phyloP scores from a whole-genome alignment of 1,140 invertebrate species.

The Bombus waltoni region DNA sequence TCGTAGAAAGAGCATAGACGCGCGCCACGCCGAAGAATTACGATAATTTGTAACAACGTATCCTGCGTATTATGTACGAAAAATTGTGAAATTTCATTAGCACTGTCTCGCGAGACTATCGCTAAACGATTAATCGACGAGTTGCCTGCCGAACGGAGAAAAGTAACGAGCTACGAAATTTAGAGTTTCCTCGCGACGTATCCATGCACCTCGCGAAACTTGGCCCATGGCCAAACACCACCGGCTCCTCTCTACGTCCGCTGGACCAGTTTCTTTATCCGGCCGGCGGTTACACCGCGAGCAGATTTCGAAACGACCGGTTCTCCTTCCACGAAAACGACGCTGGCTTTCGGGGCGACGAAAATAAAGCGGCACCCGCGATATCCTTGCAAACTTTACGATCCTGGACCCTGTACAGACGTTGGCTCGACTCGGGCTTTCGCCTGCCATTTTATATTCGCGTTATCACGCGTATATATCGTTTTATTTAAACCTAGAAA shows the following conservation, averaged over 20 bases:
- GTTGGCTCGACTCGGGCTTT: not conserved
- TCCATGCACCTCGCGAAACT: slow-evolving; percentile 50
- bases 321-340: slow-evolving; percentile 65
- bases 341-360: slow-evolving; percentile 59
- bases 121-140: not conserved
- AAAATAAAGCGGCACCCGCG: slow-evolving; percentile 53
- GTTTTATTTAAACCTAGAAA: no score
- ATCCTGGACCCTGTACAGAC: slow-evolving; percentile 11
- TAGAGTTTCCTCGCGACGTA: slow-evolving; percentile 55
- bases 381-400: slow-evolving; percentile 47
- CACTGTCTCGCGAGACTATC: not conserved
- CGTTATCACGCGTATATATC: no score
- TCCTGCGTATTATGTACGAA: no score
- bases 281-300: slow-evolving; percentile 39
- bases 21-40: no score
- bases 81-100: no score
- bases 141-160: not conserved
- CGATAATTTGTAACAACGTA: no score
- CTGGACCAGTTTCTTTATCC: slow-evolving; percentile 70
- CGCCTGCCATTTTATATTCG: not conserved
- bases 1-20: no score
- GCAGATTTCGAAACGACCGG: slow-evolving; percentile 68
- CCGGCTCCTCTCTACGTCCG: slow-evolving; percentile 49
- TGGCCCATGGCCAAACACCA: slow-evolving; percentile 62
- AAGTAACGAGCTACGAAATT: not conserved